phyloP scores from a whole-genome alignment of 2,888 invertebrate genomes.

The Autographa pulchrina region DNA sequence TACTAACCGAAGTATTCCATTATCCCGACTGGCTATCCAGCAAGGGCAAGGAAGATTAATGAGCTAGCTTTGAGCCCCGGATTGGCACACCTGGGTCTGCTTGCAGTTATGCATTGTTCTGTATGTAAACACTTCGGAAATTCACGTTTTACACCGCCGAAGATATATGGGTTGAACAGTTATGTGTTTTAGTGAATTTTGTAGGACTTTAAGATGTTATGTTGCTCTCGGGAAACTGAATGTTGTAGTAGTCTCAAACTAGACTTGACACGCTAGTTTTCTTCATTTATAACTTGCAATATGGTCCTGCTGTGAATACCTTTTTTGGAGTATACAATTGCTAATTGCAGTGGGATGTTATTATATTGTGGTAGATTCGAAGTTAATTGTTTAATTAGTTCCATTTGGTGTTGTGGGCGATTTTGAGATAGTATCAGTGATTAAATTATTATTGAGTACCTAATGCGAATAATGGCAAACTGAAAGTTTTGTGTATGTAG shows the following conservation, averaged over 20 bases:
- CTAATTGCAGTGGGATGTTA: too few relatives aligned
- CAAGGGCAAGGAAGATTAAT: slow-evolving; percentile 75
- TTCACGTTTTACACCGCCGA: slow-evolving; percentile 41
- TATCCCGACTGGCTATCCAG: slow-evolving; percentile 55
- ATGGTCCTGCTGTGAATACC: too few relatives aligned
- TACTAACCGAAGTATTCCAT: slow-evolving; percentile 47
- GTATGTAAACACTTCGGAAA: slow-evolving; percentile 51
- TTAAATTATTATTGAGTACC: neutral
- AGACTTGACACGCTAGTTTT: neutral
- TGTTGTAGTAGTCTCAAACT: neutral
- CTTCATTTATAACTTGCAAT: neutral
- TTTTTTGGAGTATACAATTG: too few relatives aligned
- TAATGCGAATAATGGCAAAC: neutral
- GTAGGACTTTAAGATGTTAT: neutral
- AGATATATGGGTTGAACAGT: slow-evolving; percentile 33
- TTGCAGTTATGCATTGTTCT: slow-evolving; percentile 64
- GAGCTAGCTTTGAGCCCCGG: slow-evolving; percentile 73
- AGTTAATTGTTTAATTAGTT: too few relatives aligned
- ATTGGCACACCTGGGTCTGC: slow-evolving; percentile 70
- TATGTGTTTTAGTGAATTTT: slow-evolving; percentile 6
- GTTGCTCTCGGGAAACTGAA: neutral
- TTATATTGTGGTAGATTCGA: too few relatives aligned
- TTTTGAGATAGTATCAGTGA: too few relatives aligned
- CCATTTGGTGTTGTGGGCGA: too few relatives aligned
- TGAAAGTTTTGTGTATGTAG: neutral